Percentiles rank a stretch among this genome's conserved stretches.
Conservation (phyloP, 2,888 invertebrate genomes). For the Aricia artaxerxes region DNA sequence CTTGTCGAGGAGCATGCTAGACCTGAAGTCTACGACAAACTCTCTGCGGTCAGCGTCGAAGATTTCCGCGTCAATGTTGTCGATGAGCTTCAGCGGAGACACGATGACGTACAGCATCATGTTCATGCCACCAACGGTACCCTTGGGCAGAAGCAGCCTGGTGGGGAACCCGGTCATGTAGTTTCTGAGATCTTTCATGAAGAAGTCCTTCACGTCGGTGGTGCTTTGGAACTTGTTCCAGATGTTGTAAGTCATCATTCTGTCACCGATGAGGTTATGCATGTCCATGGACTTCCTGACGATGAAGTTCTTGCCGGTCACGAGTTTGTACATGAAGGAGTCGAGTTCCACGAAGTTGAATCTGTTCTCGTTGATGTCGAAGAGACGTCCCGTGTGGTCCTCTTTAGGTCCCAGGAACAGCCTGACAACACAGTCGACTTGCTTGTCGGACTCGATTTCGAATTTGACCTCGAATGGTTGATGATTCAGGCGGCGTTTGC, state of each 20-base stretch:
- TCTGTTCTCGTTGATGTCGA: slow-evolving; percentile 81
- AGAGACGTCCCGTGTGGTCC: slow-evolving; percentile 77
- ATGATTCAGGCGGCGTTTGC: slow-evolving; percentile 83
- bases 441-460: slow-evolving; percentile 78
- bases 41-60: slow-evolving; percentile 72
- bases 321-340: slow-evolving; percentile 81
- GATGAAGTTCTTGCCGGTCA: slow-evolving; percentile 83
- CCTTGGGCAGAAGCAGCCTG: slow-evolving; percentile 86
- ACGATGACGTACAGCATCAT: slow-evolving; percentile 84
- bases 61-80: slow-evolving; percentile 60
- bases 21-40: slow-evolving; percentile 61
- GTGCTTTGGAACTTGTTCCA: slow-evolving; percentile 82
- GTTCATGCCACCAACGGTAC: slow-evolving; percentile 83
- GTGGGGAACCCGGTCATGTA: slow-evolving; percentile 85
- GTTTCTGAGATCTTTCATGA: slow-evolving; percentile 63
- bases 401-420: slow-evolving; percentile 86
- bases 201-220: slow-evolving; percentile 58
- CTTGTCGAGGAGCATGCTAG: slow-evolving; percentile 78
- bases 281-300: slow-evolving; percentile 83
- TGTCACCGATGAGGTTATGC: slow-evolving; percentile 83
- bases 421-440: slow-evolving; percentile 82
- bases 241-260: slow-evolving; percentile 82
- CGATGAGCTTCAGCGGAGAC: slow-evolving; percentile 73
- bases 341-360: slow-evolving; percentile 84
- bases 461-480: slow-evolving; percentile 81